These are phyloP conservation scores for Dermochelys coriacea DNA, from an alignment of 2,797 vertebrate species.

Conservation along the genomic window DNA sequence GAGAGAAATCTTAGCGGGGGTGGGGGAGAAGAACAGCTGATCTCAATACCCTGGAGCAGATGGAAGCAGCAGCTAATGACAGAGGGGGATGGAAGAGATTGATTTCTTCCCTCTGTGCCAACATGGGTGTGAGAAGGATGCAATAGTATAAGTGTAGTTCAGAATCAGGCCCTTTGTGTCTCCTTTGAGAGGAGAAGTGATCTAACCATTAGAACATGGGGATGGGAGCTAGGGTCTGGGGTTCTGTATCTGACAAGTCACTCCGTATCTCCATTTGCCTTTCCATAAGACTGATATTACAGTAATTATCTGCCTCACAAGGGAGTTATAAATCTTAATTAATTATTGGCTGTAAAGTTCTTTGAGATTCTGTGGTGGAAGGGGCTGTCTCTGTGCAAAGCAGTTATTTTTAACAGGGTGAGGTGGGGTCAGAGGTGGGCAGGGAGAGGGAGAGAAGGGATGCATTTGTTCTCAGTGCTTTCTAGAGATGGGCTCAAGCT, in stretches of 20 bases:
- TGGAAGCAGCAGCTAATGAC: not conserved
- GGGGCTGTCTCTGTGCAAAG: constrained; percentile 8
- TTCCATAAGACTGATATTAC: not conserved
- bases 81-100: not conserved
- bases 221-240: not conserved
- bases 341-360: constrained; percentile 33
- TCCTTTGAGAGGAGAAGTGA: not conserved
- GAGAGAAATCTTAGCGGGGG: not conserved
- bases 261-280: not conserved
- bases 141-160: not conserved
- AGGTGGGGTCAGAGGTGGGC: not conserved
- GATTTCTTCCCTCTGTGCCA: not conserved
- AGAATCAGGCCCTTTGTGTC: not conserved
- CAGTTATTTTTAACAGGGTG: not conserved
- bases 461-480: not conserved
- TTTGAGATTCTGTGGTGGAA: not conserved
- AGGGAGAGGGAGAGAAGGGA: not conserved
- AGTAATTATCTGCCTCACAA: constrained; percentile 16
- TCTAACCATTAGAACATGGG: not conserved
- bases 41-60: not conserved
- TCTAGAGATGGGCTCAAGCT: not conserved
- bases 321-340: constrained; percentile 61
- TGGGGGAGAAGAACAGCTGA: not conserved
- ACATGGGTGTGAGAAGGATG: not conserved
- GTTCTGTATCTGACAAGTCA: not conserved